Percentiles rank a stretch among this genome's conserved stretches.
These are phyloP conservation scores for Mellilla xanthometata DNA, from an alignment of 2,888 invertebrate genomes.

Conservation along the genomic window DNA sequence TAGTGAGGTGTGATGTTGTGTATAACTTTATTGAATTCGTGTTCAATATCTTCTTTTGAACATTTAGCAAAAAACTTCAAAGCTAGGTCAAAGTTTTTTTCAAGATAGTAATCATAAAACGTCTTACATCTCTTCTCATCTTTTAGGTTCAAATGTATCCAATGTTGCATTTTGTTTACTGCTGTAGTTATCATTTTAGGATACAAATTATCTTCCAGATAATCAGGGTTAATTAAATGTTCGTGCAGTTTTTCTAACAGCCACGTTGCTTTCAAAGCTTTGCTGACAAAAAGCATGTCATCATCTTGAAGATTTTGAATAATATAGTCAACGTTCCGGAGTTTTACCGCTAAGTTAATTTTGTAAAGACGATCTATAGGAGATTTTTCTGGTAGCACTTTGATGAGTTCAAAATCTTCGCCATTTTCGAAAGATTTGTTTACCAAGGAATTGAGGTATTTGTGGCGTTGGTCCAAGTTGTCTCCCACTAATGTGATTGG, in stretches of 20 bases:
- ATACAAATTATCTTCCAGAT: slow-evolving; percentile 52
- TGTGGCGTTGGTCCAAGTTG: slow-evolving; percentile 51
- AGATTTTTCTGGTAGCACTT: slow-evolving; percentile 38
- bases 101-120: slow-evolving; percentile 33
- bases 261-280: slow-evolving; percentile 57
- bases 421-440: slow-evolving; percentile 24
- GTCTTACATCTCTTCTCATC: slow-evolving; percentile 25
- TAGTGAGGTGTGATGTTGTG: slow-evolving; percentile 29
- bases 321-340: slow-evolving; percentile 50
- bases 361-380: slow-evolving; percentile 56
- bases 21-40: slow-evolving; percentile 24
- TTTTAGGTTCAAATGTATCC: slow-evolving; percentile 27
- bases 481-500: slow-evolving; percentile 46
- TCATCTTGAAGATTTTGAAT: slow-evolving; percentile 51
- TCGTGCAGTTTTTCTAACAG: slow-evolving; percentile 42
- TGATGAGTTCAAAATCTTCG: slow-evolving; percentile 13
- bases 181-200: slow-evolving; percentile 57
- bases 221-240: slow-evolving; percentile 50
- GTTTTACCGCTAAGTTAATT: slow-evolving; percentile 56
- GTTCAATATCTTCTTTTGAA: slow-evolving; percentile 12
- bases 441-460: slow-evolving; percentile 46
- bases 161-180: slow-evolving; percentile 29
- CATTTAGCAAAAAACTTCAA: slow-evolving; percentile 32
- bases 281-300: slow-evolving; percentile 61
- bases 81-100: slow-evolving; percentile 24